These are phyloP conservation scores for Megalopta genalis DNA, from an alignment of 1,140 invertebrate genomes.

Conservation along the genomic window DNA sequence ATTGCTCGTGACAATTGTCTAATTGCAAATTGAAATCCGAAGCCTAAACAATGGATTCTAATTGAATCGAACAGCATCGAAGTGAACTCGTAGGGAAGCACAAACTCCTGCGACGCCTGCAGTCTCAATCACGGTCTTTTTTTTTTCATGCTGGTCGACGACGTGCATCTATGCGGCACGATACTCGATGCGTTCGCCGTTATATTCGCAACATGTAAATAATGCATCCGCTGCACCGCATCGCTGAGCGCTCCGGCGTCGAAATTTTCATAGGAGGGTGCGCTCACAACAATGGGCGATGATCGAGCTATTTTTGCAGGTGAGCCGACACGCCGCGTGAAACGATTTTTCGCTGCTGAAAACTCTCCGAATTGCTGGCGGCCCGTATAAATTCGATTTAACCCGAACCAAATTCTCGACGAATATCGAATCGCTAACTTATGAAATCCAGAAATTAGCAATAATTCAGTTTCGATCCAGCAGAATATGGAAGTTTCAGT, in stretches of 20 bases:
- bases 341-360: conserved; percentile 30
- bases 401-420: neutral
- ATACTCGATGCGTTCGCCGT: conserved; percentile 28
- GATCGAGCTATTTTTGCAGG: conserved; percentile 65
- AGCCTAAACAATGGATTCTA: neutral
- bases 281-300: conserved; percentile 43
- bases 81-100: conserved; percentile 1
- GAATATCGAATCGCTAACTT: neutral
- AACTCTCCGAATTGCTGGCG: conserved; percentile 21
- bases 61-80: conserved; percentile 16
- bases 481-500: no score
- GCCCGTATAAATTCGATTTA: conserved; percentile 18
- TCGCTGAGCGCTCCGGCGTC: conserved; percentile 9
- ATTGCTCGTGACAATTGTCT: neutral
- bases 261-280: conserved; percentile 56
- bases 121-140: conserved; percentile 27
- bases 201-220: conserved; percentile 42
- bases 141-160: conserved; percentile 34
- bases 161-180: conserved; percentile 29
- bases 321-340: conserved; percentile 36
- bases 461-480: no score
- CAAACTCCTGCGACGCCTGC: neutral
- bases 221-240: conserved; percentile 47
- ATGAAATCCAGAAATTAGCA: neutral
- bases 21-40: neutral